Evolutionary conservation across 1,140 invertebrate genomes (phyloP), one percentile per base, ranked within the genome.

Genomic region (Bilobella aurantiaca): DNA sequence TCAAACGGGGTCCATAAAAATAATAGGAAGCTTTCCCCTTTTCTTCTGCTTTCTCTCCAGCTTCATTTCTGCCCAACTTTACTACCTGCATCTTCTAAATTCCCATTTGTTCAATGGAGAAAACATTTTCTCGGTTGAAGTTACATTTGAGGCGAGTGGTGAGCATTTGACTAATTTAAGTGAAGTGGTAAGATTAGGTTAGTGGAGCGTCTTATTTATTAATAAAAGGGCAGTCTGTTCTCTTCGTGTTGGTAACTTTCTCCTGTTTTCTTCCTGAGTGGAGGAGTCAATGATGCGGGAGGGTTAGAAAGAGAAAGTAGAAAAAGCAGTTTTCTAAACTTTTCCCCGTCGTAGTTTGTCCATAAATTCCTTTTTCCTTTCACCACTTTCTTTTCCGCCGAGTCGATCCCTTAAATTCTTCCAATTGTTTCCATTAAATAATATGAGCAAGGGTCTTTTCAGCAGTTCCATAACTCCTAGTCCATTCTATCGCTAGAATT

Each of bases 241-340:
- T 53, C 5, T 12, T 53, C 25, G 14, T 53, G 14, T 18, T 5
- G 49, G 25, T 5, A 53, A 14, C 8, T 53, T 53, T 53, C 49
- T 23, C 21, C 63, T 67, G 60, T 67, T 63, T 63, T 67, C 65
- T 63, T 67, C 65, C 32, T 62, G 59, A 66, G 46, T 66, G 60
- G 31, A 25, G 42, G 28, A 67, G 28, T 62, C 65, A 67, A 67
- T 67, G 65, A 67, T 60, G 65, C 65, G 57, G 61, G 65, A 57
- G 47, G 47, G 59, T 31, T 23, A 58, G 64, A 61, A 61, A 61
- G n/a, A 42, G 37, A 42, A n/a, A 42, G 37, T 12, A n/a, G n/a
- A n/a, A 42, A 42, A 42, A 42, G 37, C n/a, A 42, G 8, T 53
- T 53, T 23, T 23, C 58, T 65, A 58, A 58, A 34, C 64, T 65